Base-by-base conservation (phyloP, 2,113 vertebrate genomes). In the Uropsilus gracilis region DNA sequence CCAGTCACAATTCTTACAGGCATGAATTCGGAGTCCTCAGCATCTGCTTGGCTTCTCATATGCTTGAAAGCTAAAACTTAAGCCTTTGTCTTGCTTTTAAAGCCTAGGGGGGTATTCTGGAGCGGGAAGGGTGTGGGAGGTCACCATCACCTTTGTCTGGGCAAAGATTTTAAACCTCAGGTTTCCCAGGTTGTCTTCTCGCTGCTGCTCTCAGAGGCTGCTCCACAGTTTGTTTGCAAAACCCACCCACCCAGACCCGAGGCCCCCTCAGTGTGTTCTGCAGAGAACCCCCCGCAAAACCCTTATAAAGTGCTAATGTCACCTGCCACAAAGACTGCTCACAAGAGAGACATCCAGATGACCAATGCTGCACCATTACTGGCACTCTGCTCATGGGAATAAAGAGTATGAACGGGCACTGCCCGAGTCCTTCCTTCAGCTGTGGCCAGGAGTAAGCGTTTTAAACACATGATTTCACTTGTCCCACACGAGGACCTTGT, bases 1-100 rank as follows among this genome's bases (percentile, higher is more conserved):
- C 24, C 9, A 61, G 3, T 84, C 57, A 92, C 18, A 30, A 32
- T 89, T 91, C 57, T 92, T 88, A 85, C 24, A 86, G 90, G 73
- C 59, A 90, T 76, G 61, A 39, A 73, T 69, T 93, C 69, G 69
- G 26, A 78, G 24, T 69, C 44, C 22, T 75, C 24, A 84, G 75
- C 10, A 46, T 46, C 59, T 82, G 59, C 26, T 78, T 77, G 44
- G 57, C 63, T 59, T 88, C 55, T 72, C 48, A 90, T n/a, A 68
- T 9, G 86, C 37, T 37, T 84, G 37, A 86, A 94, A 83, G 34
- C 26, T 59, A 68, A 73, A 91, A 80, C 20, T 77, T 77, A 77
- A 85, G 77, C 55, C 63, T 81, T 69, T 81, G 34, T 75, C 76
- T 69, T 81, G 34, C 69, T 63, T 86, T 0, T 66, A 80, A 91